These are phyloP conservation scores for Hylaeus volcanicus DNA, from an alignment of 1,140 invertebrate genomes.

Conservation along the genomic window DNA sequence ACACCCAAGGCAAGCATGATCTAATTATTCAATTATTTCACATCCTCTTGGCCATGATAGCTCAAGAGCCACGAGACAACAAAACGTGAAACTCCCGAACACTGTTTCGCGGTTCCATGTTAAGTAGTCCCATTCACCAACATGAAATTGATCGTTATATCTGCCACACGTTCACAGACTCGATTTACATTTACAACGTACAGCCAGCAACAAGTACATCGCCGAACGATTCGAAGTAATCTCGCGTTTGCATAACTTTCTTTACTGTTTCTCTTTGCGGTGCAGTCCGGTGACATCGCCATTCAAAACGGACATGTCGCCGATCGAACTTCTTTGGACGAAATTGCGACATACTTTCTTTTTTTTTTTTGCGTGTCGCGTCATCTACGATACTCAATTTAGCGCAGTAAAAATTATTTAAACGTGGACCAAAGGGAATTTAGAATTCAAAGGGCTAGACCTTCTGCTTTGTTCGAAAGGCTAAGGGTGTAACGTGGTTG, in stretches of 20 bases:
- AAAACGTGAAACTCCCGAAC: neutral
- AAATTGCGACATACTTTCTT: constrained; percentile 19
- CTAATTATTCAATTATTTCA: neutral
- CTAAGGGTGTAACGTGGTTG: too few relatives aligned
- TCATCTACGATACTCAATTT: too few relatives aligned
- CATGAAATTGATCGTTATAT: too few relatives aligned
- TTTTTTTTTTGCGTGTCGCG: neutral
- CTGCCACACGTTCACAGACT: too few relatives aligned
- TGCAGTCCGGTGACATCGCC: constrained; percentile 22
- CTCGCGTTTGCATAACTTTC: constrained; percentile 35
- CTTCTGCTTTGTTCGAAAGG: too few relatives aligned
- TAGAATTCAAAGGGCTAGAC: too few relatives aligned
- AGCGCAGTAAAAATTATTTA: too few relatives aligned
- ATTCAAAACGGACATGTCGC: neutral
- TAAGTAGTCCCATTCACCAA: constrained; percentile 2
- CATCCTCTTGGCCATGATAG: neutral
- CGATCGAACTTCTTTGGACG: constrained; percentile 1
- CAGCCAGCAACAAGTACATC: neutral
- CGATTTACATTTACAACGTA: neutral
- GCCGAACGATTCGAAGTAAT: constrained; percentile 4
- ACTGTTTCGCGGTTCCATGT: constrained; percentile 2
- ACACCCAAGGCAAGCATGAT: neutral
- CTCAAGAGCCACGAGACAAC: neutral
- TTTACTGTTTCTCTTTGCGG: constrained; percentile 1
- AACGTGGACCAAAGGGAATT: too few relatives aligned